Evolutionary conservation across 2,888 invertebrate species (phyloP).

Genomic region (Conops quadrifasciatus): DNA sequence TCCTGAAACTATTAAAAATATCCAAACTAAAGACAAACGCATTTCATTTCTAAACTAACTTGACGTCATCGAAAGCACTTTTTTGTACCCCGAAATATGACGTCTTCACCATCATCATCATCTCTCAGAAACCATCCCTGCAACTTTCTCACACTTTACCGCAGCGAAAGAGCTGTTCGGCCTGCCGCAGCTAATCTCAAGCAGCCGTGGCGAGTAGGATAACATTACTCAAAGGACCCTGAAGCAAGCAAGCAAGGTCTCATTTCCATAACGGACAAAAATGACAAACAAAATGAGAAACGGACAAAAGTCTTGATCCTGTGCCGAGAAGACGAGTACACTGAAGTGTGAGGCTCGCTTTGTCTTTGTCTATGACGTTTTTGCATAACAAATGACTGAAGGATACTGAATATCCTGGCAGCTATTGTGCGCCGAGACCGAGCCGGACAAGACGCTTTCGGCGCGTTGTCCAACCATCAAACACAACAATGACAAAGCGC

Average conservation of each 20-base stretch:
- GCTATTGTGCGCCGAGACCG: slow-evolving; percentile 25
- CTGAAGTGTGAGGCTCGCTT: not conserved
- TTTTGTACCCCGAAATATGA: too few species aligned
- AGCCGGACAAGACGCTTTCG: slow-evolving; percentile 21
- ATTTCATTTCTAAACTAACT: too few species aligned
- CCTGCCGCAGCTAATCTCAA: too few species aligned
- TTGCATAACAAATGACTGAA: slow-evolving; percentile 23
- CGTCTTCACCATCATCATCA: too few species aligned
- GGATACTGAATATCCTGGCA: slow-evolving; percentile 7
- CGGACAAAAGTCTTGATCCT: not conserved
- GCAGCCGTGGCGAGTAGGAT: too few species aligned
- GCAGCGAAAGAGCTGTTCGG: too few species aligned
- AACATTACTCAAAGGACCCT: too few species aligned
- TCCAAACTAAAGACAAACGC: too few species aligned
- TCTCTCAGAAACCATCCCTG: too few species aligned
- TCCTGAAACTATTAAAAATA: too few species aligned
- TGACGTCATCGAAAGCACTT: too few species aligned
- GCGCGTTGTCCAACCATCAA: slow-evolving; percentile 34
- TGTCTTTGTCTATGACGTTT: slow-evolving; percentile 18
- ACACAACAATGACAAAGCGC: slow-evolving; percentile 31
- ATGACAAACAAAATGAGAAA: slow-evolving; percentile 12
- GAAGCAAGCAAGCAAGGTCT: not conserved
- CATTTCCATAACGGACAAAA: slow-evolving; percentile 6
- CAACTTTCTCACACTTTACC: too few species aligned
- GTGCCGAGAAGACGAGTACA: not conserved